A percentile compares a stretch with the other conserved stretches of the same genome.
Conservation (phyloP, 2,113 vertebrate genomes). For the Steatornis caripensis region DNA sequence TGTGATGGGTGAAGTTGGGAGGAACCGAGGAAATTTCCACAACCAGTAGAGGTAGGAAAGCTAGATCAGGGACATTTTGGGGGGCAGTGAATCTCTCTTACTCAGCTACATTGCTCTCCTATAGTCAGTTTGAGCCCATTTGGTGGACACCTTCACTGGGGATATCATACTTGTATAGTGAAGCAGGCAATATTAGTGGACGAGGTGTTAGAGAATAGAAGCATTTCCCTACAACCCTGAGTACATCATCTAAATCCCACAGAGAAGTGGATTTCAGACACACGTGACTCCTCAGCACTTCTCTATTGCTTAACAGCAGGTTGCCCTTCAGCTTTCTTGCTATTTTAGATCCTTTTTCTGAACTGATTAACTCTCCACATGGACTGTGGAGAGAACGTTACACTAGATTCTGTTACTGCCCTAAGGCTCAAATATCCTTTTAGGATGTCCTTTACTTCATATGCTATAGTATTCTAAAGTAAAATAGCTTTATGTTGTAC, state of each 20-base stretch:
- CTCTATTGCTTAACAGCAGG: background rate
- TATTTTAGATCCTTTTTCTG: background rate
- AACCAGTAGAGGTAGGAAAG: background rate
- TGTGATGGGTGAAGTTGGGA: background rate
- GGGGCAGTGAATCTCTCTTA: background rate
- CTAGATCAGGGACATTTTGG: background rate
- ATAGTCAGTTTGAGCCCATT: background rate
- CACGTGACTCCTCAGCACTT: background rate
- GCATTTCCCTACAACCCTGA: background rate
- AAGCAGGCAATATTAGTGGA: background rate
- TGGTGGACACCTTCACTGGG: background rate
- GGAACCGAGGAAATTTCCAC: background rate
- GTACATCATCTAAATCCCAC: background rate
- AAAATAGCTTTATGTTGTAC: background rate
- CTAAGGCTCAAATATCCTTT: background rate
- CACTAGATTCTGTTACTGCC: background rate
- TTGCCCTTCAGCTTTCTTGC: background rate
- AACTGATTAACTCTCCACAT: background rate
- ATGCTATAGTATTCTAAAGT: background rate
- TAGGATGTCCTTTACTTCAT: background rate
- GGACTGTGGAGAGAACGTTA: background rate
- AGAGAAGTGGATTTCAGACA: background rate
- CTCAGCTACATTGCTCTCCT: background rate
- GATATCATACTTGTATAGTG: background rate
- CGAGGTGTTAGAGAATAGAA: background rate